Base-by-base conservation (phyloP, 2,797 vertebrate species). In the Clarias fuscus region DNA sequence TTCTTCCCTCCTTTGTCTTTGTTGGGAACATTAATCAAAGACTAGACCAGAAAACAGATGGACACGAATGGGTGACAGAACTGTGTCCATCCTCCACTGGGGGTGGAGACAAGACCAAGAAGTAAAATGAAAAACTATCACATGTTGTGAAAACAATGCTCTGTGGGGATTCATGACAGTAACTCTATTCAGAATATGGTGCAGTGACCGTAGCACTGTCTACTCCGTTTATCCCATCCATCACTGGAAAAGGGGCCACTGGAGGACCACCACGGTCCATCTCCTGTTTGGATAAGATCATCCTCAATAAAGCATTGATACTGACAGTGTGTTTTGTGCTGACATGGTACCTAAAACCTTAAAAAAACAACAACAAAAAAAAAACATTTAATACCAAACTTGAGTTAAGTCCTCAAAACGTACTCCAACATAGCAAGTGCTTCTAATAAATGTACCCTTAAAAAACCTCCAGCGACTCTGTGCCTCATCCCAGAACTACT, bases 11-110 rank as follows among this genome's bases (percentile, higher is more conserved):
- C 13, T 56, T 56, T 56, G 13, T 56, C 13, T 14, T 56, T 56
- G 53, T 56, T 58, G 7, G 24, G n/a, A 77, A 58, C 17, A 30
- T 7, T 58, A 77, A 76, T 58, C 17, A 77, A 77, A 77, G 75
- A 58, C 53, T 27, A 56, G 56, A 76, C 43, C 43, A 53, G 72
- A 27, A 56, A 75, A 73, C 71, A 53, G 72, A 75, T 75, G 72
- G 72, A 56, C 72, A 56, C 24, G 15, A 75, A 2, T 75, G 43
- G 72, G 48, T 58, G 48, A 76, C 48, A 48, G 15, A 76, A 0
- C 18, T 53, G 14, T 75, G 24, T 53, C 43, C 53, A 56, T 56
- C 53, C 53, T 75, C 24, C 43, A 75, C 1, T 75, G 24, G 24
- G 11, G 22, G 13, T 15, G 43, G 43, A 48, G 33, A 37, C 30